These are phyloP conservation scores for Pomatorhinus ruficollis DNA, from an alignment of 2,113 vertebrate genomes.

Conservation along the genomic window DNA sequence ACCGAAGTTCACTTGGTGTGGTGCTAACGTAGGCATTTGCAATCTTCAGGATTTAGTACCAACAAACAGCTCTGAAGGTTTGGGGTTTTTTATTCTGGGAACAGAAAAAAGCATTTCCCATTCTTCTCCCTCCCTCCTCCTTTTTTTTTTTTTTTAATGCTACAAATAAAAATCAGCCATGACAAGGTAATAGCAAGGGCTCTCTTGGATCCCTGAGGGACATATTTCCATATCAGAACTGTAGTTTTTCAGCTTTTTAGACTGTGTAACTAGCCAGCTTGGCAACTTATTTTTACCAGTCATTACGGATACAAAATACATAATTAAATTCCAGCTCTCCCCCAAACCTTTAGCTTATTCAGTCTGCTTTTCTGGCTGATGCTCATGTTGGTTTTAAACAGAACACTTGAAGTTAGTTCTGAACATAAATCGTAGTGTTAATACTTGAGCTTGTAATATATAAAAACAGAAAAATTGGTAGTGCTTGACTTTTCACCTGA, in stretches of 20 bases:
- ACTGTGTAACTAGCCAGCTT: not conserved
- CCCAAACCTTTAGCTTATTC: not conserved
- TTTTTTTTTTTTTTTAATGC: no score
- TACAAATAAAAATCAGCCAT: not conserved
- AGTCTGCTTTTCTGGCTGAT: not conserved
- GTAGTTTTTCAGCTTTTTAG: not conserved
- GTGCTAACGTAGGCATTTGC: not conserved
- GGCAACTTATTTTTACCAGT: not conserved
- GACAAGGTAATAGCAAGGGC: not conserved
- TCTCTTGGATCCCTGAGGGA: not conserved
- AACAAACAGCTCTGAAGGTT: not conserved
- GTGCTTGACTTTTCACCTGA: not conserved
- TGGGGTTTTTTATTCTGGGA: not conserved
- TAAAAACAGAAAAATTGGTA: not conserved
- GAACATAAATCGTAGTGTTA: not conserved
- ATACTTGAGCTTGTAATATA: not conserved
- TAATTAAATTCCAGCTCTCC: not conserved
- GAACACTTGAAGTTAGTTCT: not conserved
- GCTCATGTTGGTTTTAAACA: not conserved
- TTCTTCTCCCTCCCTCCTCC: rapidly evolving
- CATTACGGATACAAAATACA: not conserved
- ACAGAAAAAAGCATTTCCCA: not conserved
- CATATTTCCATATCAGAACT: not conserved
- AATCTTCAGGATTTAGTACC: not conserved
- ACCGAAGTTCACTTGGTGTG: not conserved